Percentiles rank a stretch among this genome's conserved stretches.
phyloP scores from a whole-genome alignment of 2,888 invertebrate species.

The Cremastinae sp. region DNA sequence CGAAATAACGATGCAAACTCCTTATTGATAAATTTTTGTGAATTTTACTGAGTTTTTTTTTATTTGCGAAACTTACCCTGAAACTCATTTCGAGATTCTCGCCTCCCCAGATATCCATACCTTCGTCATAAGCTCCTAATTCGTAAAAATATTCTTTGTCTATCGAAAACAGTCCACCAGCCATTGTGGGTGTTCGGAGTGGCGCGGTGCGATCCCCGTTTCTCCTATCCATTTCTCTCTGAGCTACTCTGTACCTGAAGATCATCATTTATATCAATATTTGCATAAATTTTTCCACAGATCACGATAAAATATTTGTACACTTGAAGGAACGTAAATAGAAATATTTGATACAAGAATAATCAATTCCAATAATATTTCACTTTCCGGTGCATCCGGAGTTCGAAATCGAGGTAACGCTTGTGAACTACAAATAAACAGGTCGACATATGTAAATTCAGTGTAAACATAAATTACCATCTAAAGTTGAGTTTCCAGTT shows the following conservation, averaged over 20 bases:
- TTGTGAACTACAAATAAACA: no score
- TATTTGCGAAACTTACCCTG: slow-evolving; percentile 84
- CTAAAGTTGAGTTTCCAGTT: slow-evolving; percentile 99
- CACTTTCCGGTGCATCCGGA: no score
- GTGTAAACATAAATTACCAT: slow-evolving; percentile 89
- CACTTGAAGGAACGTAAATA: no score
- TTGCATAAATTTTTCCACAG: slow-evolving; percentile 6
- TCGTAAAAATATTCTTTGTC: slow-evolving; percentile 98
- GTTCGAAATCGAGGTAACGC: no score
- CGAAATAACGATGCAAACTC: not conserved
- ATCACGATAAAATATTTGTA: no score
- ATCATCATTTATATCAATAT: slow-evolving; percentile 19
- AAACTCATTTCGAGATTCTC: slow-evolving; percentile 98
- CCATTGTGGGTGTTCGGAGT: slow-evolving; percentile 98
- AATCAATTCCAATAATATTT: no score
- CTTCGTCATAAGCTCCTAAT: slow-evolving; percentile 98
- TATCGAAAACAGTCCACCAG: slow-evolving; percentile 97
- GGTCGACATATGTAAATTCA: no score
- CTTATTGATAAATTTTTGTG: not conserved
- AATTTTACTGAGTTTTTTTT: not conserved
- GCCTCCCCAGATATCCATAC: slow-evolving; percentile 99
- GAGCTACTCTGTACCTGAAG: slow-evolving; percentile 96
- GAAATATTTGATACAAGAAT: no score
- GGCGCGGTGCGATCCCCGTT: slow-evolving; percentile 96
- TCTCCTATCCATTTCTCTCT: slow-evolving; percentile 96